Base-by-base conservation (phyloP, 2,888 invertebrate genomes). In the Chrysolina oricalcia region DNA sequence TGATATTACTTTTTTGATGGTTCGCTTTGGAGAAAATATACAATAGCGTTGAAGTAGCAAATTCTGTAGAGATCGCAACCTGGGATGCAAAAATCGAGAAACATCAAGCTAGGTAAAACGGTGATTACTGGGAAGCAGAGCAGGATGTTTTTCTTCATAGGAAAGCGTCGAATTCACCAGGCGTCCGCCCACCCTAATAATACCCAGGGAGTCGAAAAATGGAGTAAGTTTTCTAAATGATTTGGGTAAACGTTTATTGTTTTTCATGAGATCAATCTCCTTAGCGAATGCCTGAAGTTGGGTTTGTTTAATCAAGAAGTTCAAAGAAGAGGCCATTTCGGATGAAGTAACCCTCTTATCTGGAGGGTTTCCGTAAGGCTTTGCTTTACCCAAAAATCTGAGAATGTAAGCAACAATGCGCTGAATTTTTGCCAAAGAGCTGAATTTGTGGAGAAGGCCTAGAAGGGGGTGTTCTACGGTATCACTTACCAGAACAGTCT, bases 141-240 rank as follows among this genome's bases (percentile, higher is more conserved):
- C n/a, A n/a, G n/a, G n/a, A n/a, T n/a, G n/a, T 40, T 40, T 40
- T 40, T 40, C 48, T 48, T 48, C 48, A 48, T 48, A 48, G 48
- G 11, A 48, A 15, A 8, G 40, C 40, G 6, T 40, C 40, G 40
- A 40, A 48, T 48, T 48, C 48, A 10, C 4, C n/a, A 73, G 48
- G 13, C 63, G 63, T 41, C 59, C 46, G 23, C 74, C 70, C 62
- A 74, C 70, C 56, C 74, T 64, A 23, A 74, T 17, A 19, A 74
- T 21, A 70, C 64, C 74, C 13, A 62, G 27, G 1, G 10, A 17
- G 21, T 74, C 53, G 9, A 74, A n/a, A 64, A 70, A 74, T 9
- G 27, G 70, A 21, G n/a, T 48, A 8, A 74, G 62, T 64, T 74
- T 71, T 27, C 70, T 0, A 5, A 74, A 62, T 5, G 53, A 17